Conservation (phyloP, 1,140 invertebrate species). For the Drosophila asahinai region DNA sequence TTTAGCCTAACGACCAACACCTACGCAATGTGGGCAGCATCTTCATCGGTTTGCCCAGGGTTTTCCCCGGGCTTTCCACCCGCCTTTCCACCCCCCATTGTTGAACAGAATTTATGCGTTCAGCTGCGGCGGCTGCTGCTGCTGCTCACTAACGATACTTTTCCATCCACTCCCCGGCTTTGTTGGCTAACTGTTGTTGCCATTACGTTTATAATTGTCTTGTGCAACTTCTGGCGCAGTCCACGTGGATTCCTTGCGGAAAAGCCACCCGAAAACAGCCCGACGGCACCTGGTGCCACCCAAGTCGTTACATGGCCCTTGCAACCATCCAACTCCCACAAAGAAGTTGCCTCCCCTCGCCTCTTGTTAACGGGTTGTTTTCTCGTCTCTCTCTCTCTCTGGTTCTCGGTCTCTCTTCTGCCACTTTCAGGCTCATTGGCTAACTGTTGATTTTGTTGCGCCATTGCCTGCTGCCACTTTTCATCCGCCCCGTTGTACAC, state of each 20-base stretch:
- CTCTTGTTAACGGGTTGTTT: constrained; percentile 49
- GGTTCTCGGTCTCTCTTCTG: constrained; percentile 13
- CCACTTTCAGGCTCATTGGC: constrained; percentile 79
- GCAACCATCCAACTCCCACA: background rate
- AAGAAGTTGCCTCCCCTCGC: background rate
- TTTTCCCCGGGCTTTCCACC: constrained; percentile 4
- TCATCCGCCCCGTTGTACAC: constrained; percentile 14
- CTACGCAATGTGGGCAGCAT: constrained; percentile 17
- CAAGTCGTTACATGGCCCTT: constrained; percentile 49
- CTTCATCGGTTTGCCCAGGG: constrained; percentile 3
- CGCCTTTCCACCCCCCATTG: constrained; percentile 62
- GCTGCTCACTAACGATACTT: constrained; percentile 66
- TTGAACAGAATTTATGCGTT: constrained; percentile 80
- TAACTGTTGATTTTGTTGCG: constrained; percentile 79
- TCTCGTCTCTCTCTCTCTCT: constrained; percentile 12
- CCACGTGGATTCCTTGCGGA: constrained; percentile 34
- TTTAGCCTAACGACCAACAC: constrained; percentile 80
- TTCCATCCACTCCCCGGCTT: constrained; percentile 28
- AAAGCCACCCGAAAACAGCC: constrained; percentile 17
- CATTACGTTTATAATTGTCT: constrained; percentile 84
- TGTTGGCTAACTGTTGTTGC: constrained; percentile 62
- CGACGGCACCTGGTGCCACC: constrained; percentile 19
- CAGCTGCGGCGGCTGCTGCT: constrained; percentile 70
- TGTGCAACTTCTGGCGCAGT: constrained; percentile 71
- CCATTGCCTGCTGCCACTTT: background rate